Conservation (phyloP, 2,113 vertebrate species). For the Odocoileus virginianus region DNA sequence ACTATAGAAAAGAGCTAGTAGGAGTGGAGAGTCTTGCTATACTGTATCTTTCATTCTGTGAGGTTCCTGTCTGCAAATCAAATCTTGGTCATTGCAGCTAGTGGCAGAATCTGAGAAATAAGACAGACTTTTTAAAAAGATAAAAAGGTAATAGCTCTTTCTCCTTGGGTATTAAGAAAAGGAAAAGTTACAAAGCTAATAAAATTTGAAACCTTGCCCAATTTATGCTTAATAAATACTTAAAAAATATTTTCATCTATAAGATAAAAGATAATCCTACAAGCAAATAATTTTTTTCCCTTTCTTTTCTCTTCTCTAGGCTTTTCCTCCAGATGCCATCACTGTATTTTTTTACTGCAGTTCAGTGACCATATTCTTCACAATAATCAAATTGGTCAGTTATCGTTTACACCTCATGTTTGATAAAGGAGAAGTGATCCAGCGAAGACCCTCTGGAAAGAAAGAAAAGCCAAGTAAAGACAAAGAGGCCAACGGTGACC, state of each 20-base stretch:
- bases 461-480: slow-evolving; percentile 81
- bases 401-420: slow-evolving; percentile 97
- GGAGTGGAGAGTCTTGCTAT: not conserved
- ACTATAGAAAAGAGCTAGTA: not conserved
- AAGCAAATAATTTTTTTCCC: not conserved
- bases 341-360: slow-evolving; percentile 93
- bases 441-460: slow-evolving; percentile 82
- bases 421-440: slow-evolving; percentile 89
- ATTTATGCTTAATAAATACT: not conserved
- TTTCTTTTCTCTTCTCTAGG: slow-evolving; percentile 79
- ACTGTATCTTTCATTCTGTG: not conserved
- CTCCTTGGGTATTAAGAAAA: not conserved
- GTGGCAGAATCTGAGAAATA: not conserved
- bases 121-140: not conserved
- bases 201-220: not conserved
- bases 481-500: slow-evolving; percentile 82
- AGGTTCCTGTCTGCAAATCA: not conserved
- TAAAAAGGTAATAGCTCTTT: not conserved
- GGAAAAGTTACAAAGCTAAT: not conserved
- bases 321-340: slow-evolving; percentile 89
- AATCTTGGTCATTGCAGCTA: not conserved
- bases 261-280: not conserved
- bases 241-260: not conserved
- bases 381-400: slow-evolving; percentile 92
- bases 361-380: slow-evolving; percentile 90